phyloP scores from a whole-genome alignment of 2,888 invertebrate genomes.

The Dorcus parallelipipedus region DNA sequence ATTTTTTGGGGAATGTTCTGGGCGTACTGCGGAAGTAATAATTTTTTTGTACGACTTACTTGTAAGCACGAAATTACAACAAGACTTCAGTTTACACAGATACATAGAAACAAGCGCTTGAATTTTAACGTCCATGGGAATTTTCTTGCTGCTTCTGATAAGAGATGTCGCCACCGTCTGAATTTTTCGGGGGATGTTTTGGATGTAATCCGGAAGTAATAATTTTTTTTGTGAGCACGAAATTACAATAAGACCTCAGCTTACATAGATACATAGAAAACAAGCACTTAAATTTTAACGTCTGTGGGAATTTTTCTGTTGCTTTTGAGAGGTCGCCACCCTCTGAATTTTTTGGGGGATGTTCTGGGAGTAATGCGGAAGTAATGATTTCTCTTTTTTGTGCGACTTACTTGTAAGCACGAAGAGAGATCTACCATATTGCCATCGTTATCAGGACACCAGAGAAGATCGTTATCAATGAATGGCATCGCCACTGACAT shows the following conservation, averaged over 20 bases:
- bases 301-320: neutral
- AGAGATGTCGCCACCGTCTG: neutral
- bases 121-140: neutral
- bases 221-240: conserved; percentile 68
- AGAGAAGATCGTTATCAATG: conserved; percentile 91
- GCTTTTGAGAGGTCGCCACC: neutral
- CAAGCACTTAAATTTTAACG: neutral
- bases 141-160: neutral
- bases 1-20: neutral
- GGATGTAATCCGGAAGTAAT: neutral
- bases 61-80: conserved; percentile 66
- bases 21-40: neutral
- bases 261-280: neutral
- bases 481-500: conserved; percentile 85
- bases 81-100: neutral
- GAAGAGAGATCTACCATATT: conserved; percentile 89
- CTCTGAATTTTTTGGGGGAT: neutral
- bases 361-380: neutral
- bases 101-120: neutral
- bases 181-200: neutral
- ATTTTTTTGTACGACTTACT: conserved; percentile 50
- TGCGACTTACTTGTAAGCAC: conserved; percentile 72
- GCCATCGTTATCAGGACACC: conserved; percentile 94
- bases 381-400: neutral
- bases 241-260: conserved; percentile 1